Evolutionary conservation across 2,888 invertebrate genomes (phyloP), one percentile per base, ranked within the genome.

Genomic region (Tricholauxania praeusta): DNA sequence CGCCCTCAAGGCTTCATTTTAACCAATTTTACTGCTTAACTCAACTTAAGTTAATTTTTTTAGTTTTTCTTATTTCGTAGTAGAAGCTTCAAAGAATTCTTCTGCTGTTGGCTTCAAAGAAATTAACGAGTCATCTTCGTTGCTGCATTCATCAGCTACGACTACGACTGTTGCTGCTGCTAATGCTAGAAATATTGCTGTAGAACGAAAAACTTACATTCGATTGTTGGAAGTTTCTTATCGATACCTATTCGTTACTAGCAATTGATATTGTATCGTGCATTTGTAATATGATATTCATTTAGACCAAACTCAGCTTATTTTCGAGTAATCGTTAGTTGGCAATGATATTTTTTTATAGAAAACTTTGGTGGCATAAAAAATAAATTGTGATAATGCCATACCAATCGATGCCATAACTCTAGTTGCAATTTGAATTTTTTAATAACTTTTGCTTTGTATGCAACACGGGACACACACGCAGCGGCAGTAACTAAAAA

Each of bases 1-100:
- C 83, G 85, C 84, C 84, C 85, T 85, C 80, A 81, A 80, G 84
- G 82, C 82, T 39, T 62, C 63, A 53, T 70, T 53, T 68, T 32
- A 68, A 59, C 8, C 55, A 39, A 57, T 49, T 14, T 49, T 64
- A 32, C 15, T 57, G 68, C 55, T 53, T 5, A 66, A 19, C 64
- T 63, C 49, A 47, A 48, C 15, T 48, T 63, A 17, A 47, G 47
- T 6, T 48, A 17, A 64, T 22, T 17, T 15, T 17, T 17, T 48
- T 63, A 39, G 3, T 19, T 48, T 68, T 59, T 47, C 53, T 66
- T 39, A 8, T 39, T 39, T 39, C 4, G 10, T 39, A 10, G 39
- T 2, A 8, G 39, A 10, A 39, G 39, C 39, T 39, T 39, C 66
- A 66, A 17, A 52, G n/a, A 12, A 32, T 32, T 19, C 64, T 51